Conservation (phyloP, 2,797 vertebrate genomes). For the Geotrypetes seraphini region DNA sequence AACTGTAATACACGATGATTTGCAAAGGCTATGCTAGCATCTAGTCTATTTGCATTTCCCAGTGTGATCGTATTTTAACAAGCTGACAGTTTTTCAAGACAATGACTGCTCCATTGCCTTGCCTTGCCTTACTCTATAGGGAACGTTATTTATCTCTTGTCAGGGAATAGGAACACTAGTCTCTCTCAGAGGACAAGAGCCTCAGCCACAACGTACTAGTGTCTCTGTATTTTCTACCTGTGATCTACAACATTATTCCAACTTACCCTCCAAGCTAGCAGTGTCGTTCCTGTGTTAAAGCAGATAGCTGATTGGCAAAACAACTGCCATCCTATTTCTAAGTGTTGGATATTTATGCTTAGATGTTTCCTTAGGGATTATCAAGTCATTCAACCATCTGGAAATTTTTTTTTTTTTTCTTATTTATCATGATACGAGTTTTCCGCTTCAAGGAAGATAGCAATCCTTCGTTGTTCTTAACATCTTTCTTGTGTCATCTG, state of each 20-base stretch:
- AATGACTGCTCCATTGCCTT: conserved; percentile 30
- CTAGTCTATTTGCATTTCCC: conserved; percentile 13
- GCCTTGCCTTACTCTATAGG: conserved; percentile 8
- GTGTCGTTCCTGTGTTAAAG: too few relatives aligned
- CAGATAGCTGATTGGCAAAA: too few relatives aligned
- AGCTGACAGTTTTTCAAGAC: conserved; percentile 7
- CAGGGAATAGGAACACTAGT: conserved; percentile 18
- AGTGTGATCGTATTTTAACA: conserved; percentile 2
- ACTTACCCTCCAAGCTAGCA: conserved; percentile 8
- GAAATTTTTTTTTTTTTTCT: too few relatives aligned
- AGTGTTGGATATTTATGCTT: too few relatives aligned
- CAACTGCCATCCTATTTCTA: too few relatives aligned
- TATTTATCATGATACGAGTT: too few relatives aligned
- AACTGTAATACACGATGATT: conserved; percentile 13
- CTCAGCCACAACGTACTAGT: conserved; percentile 8
- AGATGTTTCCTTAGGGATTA: too few relatives aligned
- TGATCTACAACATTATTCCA: conserved; percentile 1
- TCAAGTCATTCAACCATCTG: too few relatives aligned
- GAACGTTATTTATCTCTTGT: conserved; percentile 21
- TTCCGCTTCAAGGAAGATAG: too few relatives aligned
- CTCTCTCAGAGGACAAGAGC: conserved; percentile 14
- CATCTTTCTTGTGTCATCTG: too few relatives aligned
- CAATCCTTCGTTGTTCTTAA: too few relatives aligned
- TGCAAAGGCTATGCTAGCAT: conserved; percentile 15
- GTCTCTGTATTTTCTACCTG: conserved; percentile 24